Evolutionary conservation across 2,797 vertebrate species (phyloP).

Genomic region (Pygocentrus nattereri): DNA sequence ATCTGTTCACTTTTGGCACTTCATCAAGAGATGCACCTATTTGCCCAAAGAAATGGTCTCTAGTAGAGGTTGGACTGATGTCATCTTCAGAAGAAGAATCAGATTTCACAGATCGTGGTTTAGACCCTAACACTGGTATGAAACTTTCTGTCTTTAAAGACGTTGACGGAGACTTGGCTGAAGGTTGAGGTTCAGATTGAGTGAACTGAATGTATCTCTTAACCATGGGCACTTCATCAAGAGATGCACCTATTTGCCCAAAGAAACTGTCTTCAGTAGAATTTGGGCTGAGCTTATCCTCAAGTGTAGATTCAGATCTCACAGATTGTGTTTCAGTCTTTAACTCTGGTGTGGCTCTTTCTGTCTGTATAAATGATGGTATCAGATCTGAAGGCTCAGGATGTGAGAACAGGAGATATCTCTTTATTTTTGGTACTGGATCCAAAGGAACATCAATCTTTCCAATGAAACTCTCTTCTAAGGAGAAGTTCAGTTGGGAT

Average conservation of each 20-base stretch:
- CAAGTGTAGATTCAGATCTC: background rate
- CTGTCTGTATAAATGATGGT: background rate
- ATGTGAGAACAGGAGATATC: constrained; percentile 38
- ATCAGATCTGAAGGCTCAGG: background rate
- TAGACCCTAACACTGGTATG: background rate
- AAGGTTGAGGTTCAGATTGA: background rate
- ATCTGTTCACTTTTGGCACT: constrained; percentile 46
- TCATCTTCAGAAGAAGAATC: background rate
- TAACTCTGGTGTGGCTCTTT: background rate
- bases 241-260: too few species aligned
- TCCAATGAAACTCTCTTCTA: background rate
- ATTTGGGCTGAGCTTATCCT: background rate
- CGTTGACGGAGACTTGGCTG: too few species aligned
- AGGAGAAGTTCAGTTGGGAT: background rate
- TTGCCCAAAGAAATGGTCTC: constrained; percentile 10
- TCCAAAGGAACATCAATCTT: background rate
- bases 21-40: background rate
- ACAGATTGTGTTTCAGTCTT: too few species aligned
- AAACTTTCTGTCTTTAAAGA: background rate
- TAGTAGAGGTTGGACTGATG: background rate
- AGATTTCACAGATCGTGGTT: constrained; percentile 4
- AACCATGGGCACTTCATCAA: too few species aligned
- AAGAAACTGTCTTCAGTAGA: background rate
- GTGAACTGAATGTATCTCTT: background rate
- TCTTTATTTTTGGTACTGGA: constrained; percentile 35